A percentile compares a stretch with the other conserved stretches of the same genome.
phyloP scores from a whole-genome alignment of 2,113 vertebrate species.

The Gambusia affinis region DNA sequence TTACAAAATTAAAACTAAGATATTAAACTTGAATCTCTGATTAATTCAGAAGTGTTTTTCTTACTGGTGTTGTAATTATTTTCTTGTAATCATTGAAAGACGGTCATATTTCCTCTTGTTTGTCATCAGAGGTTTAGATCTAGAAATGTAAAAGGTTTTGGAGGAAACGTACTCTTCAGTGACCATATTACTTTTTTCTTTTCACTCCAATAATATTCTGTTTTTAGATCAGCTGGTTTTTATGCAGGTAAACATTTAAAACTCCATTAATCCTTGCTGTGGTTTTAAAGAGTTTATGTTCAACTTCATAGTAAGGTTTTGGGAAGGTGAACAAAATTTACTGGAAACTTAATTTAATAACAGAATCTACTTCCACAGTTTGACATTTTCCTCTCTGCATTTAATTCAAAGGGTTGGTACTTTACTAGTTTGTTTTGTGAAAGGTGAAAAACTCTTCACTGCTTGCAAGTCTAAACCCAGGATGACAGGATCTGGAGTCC shows the following conservation, averaged over 20 bases:
- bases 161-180: no score
- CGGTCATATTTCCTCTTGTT: no score
- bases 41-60: no score
- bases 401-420: slow-evolving; percentile 11
- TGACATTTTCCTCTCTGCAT: slow-evolving; percentile 38
- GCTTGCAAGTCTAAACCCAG: slow-evolving; percentile 68
- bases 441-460: slow-evolving; percentile 31
- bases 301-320: background rate
- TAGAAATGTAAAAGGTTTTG: no score
- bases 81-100: no score
- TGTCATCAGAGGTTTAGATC: no score
- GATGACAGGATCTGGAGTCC: slow-evolving; percentile 60
- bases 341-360: background rate
- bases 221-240: background rate
- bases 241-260: slow-evolving; percentile 17
- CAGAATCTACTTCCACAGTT: slow-evolving; percentile 15
- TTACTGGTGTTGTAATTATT: no score
- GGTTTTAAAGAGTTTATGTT: background rate
- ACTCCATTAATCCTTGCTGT: no score
- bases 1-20: no score
- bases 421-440: slow-evolving; percentile 44
- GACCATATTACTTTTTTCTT: no score
- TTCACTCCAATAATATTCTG: no score
- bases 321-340: background rate
- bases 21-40: no score